These are phyloP conservation scores for Epinotia bilunana DNA, from an alignment of 2,888 invertebrate species.

Conservation along the genomic window DNA sequence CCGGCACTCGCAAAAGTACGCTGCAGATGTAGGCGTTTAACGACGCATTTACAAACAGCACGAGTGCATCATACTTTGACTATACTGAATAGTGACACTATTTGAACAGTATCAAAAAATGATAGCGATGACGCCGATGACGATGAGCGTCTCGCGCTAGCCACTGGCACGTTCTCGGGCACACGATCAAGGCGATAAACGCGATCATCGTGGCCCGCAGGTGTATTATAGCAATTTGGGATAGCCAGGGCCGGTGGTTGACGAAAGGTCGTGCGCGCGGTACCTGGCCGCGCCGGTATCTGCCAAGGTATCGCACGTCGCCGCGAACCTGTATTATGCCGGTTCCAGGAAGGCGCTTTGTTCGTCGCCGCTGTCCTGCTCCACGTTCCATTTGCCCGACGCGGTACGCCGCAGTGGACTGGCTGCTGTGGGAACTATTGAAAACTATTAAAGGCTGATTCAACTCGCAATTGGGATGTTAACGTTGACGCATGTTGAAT, in stretches of 20 bases:
- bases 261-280: conserved; percentile 62
- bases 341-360: conserved; percentile 83
- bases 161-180: too few species aligned
- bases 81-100: too few species aligned
- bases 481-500: neutral
- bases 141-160: too few species aligned
- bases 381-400: conserved; percentile 56
- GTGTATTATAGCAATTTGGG: neutral
- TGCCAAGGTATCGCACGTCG: conserved; percentile 83
- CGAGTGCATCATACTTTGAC: too few species aligned
- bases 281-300: conserved; percentile 77
- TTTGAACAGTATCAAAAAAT: too few species aligned
- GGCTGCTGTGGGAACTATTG: conserved; percentile 45
- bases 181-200: too few species aligned
- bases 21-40: too few species aligned
- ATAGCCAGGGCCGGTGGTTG: conserved; percentile 52
- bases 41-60: too few species aligned
- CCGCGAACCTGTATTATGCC: conserved; percentile 83
- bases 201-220: too few species aligned
- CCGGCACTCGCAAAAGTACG: too few species aligned
- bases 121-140: too few species aligned
- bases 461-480: neutral
- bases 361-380: conserved; percentile 69
- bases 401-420: conserved; percentile 50
- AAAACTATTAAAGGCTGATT: neutral